Evolutionary conservation across 2,113 vertebrate genomes (phyloP).

Genomic region (Notothenia coriiceps): DNA sequence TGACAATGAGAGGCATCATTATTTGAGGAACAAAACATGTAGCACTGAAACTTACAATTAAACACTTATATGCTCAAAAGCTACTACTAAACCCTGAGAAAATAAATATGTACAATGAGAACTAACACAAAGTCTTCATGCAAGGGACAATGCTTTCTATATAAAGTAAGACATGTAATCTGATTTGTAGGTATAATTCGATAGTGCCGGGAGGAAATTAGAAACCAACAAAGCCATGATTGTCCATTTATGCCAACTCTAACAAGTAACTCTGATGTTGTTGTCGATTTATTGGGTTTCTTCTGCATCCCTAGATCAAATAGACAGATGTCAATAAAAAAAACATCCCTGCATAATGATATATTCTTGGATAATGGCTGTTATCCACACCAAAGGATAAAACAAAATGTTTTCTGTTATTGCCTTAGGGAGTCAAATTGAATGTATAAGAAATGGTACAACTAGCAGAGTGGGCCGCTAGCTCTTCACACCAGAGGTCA

Average conservation of each 20-base stretch:
- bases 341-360: constrained; percentile 12
- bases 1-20: constrained; percentile 7
- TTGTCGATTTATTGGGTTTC: constrained; percentile 24
- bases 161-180: constrained; percentile 1
- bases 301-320: constrained; percentile 33
- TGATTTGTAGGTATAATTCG: neutral
- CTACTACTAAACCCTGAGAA: constrained; percentile 21
- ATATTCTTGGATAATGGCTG: constrained; percentile 77
- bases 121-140: constrained; percentile 22
- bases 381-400: constrained; percentile 91
- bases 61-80: constrained; percentile 40
- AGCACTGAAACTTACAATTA: constrained; percentile 54
- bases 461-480: constrained; percentile 81
- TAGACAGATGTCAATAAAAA: constrained; percentile 36
- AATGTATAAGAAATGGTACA: constrained; percentile 92
- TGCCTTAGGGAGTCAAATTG: constrained; percentile 93
- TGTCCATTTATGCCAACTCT: constrained; percentile 17
- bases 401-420: constrained; percentile 85
- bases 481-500: constrained; percentile 36
- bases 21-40: constrained; percentile 44
- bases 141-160: neutral
- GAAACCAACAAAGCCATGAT: constrained; percentile 15
- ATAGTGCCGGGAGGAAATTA: constrained; percentile 13
- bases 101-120: constrained; percentile 28
- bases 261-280: constrained; percentile 22